Conservation (phyloP, 2,888 invertebrate species). For the Zygogramma bicolorata region DNA sequence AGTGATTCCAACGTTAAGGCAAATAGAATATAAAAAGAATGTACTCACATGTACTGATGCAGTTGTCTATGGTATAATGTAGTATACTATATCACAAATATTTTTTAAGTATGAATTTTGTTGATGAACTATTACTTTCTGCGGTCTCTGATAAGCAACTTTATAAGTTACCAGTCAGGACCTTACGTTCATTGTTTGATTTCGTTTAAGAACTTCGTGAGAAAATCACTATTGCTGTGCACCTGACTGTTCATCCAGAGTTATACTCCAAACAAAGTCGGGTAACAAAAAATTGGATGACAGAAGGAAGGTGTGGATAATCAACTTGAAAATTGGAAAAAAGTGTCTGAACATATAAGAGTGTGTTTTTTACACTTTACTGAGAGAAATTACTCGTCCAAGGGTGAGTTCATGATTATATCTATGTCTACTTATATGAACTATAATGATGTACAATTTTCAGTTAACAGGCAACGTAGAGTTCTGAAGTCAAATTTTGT, state of each 20-base stretch:
- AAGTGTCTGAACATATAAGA: too few relatives aligned
- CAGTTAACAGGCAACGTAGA: too few relatives aligned
- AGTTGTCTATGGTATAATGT: not conserved
- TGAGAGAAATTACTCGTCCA: constrained; percentile 8
- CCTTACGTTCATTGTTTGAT: too few relatives aligned
- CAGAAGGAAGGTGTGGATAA: constrained; percentile 21
- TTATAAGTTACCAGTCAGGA: not conserved
- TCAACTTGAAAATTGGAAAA: constrained; percentile 25
- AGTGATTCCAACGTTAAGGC: not conserved
- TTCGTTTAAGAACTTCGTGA: not conserved
- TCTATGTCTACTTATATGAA: not conserved
- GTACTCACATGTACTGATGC: not conserved
- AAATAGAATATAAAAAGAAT: not conserved
- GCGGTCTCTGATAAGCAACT: not conserved
- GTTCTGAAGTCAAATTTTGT: too few relatives aligned
- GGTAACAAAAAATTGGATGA: constrained; percentile 13
- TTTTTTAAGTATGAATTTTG: not conserved
- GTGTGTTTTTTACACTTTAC: constrained; percentile 22
- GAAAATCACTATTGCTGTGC: constrained; percentile 26
- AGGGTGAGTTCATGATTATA: not conserved
- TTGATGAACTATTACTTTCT: not conserved
- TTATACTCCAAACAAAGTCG: constrained; percentile 12
- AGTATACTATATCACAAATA: not conserved
- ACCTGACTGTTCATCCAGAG: constrained; percentile 12
- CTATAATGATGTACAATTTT: too few relatives aligned